Evolutionary conservation across 1,140 invertebrate genomes (phyloP).

Genomic region (Patella vulgata): DNA sequence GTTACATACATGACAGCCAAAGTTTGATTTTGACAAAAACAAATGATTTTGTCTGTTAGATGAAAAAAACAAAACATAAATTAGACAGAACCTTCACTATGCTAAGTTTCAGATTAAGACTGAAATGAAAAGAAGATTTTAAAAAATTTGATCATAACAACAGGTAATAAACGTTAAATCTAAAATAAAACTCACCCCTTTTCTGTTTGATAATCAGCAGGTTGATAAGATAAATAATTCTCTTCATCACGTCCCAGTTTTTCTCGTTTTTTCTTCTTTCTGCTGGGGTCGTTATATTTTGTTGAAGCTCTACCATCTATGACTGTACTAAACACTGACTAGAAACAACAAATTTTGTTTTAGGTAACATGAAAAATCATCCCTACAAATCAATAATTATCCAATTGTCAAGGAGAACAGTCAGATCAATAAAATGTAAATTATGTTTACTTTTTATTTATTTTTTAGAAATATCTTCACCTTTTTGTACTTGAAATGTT

Average conservation of each 20-base stretch:
- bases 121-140: neutral
- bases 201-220: slow-evolving; percentile 88
- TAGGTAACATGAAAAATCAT: neutral
- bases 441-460: too few species aligned
- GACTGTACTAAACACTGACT: slow-evolving; percentile 39
- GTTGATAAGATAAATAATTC: slow-evolving; percentile 87
- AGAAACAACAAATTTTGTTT: slow-evolving; percentile 1
- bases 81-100: slow-evolving; percentile 69
- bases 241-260: slow-evolving; percentile 72
- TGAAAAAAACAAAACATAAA: neutral
- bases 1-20: too few species aligned
- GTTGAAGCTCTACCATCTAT: slow-evolving; percentile 26
- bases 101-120: neutral
- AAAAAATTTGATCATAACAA: neutral
- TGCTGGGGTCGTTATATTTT: slow-evolving; percentile 19
- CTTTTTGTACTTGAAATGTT: too few species aligned
- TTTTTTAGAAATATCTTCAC: too few species aligned
- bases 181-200: slow-evolving; percentile 74
- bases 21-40: too few species aligned
- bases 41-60: neutral
- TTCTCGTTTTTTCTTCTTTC: slow-evolving; percentile 36
- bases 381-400: neutral
- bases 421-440: neutral
- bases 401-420: neutral
- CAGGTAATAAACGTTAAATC: neutral